Evolutionary conservation across 2,888 invertebrate species (phyloP), one percentile per base, ranked within the genome.

Genomic region (Hemithea aestivaria): DNA sequence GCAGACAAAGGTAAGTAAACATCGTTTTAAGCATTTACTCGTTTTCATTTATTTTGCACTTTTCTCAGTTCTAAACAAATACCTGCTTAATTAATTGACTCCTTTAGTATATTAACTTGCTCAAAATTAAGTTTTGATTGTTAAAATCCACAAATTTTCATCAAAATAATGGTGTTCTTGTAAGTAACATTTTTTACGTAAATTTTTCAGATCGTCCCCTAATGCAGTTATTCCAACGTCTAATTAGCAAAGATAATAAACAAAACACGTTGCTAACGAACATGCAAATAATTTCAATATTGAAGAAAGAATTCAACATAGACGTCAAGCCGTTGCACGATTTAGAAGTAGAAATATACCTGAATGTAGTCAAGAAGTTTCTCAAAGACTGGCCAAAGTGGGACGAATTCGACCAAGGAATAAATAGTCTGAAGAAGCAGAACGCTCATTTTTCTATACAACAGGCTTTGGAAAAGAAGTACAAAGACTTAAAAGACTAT

Each of bases 311-410:
- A 27, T 80, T 78, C 10, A 10, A 60, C 1, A 67, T 78, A 5
- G 56, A 74, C 0, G 43, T 73, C 0, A 28, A 48, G 0, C 43
- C 53, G 0, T 43, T 69, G 0, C 77, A 77, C 1, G 65, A 64
- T 0, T 31, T 84, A 1, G 75, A 78, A 56, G 51, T 73, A 0
- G 76, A 82, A 1, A 73, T 82, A 9, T 81, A 76, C 27, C 45
- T 84, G 5, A 74, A 70, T 8, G 57, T 81, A 0, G 61, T 81
- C 7, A 84, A 84, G 35, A 78, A 73, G 34, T 83, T 64, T 36
- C 43, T 84, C 0, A 82, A 81, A 54, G 71, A 75, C 28, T 84
- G 84, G 84, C 81, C 84, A 0, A 63, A 71, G 7, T 84, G 84
- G 84, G 75, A 82, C 9, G 66, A 66, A 1, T 66, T 84, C 8